phyloP scores from a whole-genome alignment of 2,888 invertebrate species.

The Diaprepes abbreviatus region DNA sequence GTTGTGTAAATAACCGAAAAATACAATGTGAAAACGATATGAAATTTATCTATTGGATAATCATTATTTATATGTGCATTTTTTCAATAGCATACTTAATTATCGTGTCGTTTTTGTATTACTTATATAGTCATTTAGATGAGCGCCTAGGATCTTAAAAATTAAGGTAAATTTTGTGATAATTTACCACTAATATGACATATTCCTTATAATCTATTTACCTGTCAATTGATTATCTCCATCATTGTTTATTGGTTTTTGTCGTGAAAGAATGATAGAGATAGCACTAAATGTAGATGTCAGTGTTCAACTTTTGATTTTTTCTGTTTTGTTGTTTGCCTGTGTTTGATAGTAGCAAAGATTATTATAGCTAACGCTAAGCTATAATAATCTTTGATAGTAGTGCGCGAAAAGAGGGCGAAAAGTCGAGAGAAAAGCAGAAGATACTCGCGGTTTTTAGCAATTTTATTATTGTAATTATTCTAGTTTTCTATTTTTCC shows the following conservation, averaged over 20 bases:
- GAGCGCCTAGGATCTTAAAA: not conserved
- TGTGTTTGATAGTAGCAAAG: too few species aligned
- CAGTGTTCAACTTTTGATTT: too few species aligned
- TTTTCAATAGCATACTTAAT: constrained; percentile 36
- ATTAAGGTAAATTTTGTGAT: not conserved
- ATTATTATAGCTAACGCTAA: too few species aligned
- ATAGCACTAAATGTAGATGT: not conserved
- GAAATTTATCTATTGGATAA: constrained; percentile 16
- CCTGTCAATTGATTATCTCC: not conserved
- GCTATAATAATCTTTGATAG: too few species aligned
- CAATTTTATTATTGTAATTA: too few species aligned
- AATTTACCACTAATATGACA: not conserved
- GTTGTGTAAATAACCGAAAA: not conserved
- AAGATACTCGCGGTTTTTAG: too few species aligned
- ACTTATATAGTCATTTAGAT: constrained; percentile 31
- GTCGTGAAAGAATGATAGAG: not conserved
- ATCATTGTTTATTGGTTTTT: not conserved
- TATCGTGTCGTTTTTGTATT: constrained; percentile 27
- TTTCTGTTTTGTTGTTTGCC: too few species aligned
- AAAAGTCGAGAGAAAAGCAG: too few species aligned
- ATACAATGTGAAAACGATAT: constrained; percentile 18
- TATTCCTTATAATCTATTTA: not conserved
- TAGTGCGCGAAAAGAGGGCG: too few species aligned
- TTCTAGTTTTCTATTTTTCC: too few species aligned
- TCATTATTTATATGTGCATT: constrained; percentile 30